Evolutionary conservation across 2,888 invertebrate species (phyloP), one percentile per base, ranked within the genome.

Genomic region (Priocnemis perturbator): DNA sequence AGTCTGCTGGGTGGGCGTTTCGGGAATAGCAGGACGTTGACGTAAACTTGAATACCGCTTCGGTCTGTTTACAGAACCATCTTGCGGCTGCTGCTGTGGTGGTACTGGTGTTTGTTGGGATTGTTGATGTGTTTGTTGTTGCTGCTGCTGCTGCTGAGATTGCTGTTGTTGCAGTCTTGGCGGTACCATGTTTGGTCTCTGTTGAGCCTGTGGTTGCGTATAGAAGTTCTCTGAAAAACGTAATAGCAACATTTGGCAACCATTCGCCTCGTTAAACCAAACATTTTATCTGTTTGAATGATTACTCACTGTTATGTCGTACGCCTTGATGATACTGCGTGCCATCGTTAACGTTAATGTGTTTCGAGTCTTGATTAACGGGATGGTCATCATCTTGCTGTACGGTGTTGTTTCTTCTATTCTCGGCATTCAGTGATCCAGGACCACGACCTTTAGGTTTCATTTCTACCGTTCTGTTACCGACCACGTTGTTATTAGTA

Each of bases 41-140:
- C 94, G 90, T 79, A 93, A 91, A 67, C 93, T 92, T 2, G 94
- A 94, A 85, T 94, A 94, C 23, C 94, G 90, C 82, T 94, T 94
- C 9, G 93, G 92, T 74, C 92, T 90, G 67, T 88, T 90, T 44
- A 87, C 88, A 64, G 89, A 83, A 47, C 89, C 89, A 69, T 88
- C 89, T 37, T 82, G 84, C 44, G 81, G 87, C 59, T 81, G 85
- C 59, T 77, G 74, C 44, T 72, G 71, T 14, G 67, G 86, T n/a
- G n/a, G n/a, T n/a, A n/a, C n/a, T n/a, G n/a, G n/a, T n/a, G n/a
- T n/a, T 66, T 89, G 86, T 71, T 77, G 86, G 3, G 59, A 37
- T 69, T 79, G 81, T 63, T 85, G 37, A 11, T 37, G 37, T 9
- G 37, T 37, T 11, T 7, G 88, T 61, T 89, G 89, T 73, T 82